Evolutionary conservation across 2,113 vertebrate genomes (phyloP), one percentile per base, ranked within the genome.

Genomic region (Kobus ellipsiprymnus): DNA sequence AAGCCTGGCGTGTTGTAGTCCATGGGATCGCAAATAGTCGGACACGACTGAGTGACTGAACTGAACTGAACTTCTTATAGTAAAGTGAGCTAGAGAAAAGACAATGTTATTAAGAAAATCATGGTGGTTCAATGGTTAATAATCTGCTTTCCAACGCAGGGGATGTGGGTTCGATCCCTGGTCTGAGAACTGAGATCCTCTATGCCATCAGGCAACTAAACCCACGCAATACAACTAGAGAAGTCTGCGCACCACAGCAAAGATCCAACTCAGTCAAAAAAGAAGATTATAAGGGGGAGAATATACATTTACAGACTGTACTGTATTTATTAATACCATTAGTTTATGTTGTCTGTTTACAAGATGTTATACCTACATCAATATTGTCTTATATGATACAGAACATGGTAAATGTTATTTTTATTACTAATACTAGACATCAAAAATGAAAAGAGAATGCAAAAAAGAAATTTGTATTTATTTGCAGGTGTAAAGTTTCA

Each of bases 11-110:
- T 71, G n/a, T n/a, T 40, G 10, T 10, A 40, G 67, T 40, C 19
- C 67, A 40, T 71, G 5, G 19, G n/a, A 10, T 40, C 2, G 0
- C 9, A 71, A 40, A 40, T 12, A 40, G 2, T 71, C 0, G 0
- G 67, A 40, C 10, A 40, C 0, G 1, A 40, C n/a, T 71, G n/a
- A 71, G 67, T 11, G 1, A 71, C 67, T 40, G 10, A 40, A 71
- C 4, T 67, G 33, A 36, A 67, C n/a, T 71, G 67, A 71, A 71
- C 7, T 36, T 55, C 81, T 83, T 27, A 16, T 25, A 36, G 50
- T 55, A 55, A 83, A 55, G 21, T 36, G 33, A 55, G 7, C 52
- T 83, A 83, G 2, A 36, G 81, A 27, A 83, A 55, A 83, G 12
- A 83, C n/a, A 55, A 25, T 36, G 21, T 55, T 83, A 21, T 81